Conservation (phyloP, 2,888 invertebrate genomes). For the Microplitis manilae region DNA sequence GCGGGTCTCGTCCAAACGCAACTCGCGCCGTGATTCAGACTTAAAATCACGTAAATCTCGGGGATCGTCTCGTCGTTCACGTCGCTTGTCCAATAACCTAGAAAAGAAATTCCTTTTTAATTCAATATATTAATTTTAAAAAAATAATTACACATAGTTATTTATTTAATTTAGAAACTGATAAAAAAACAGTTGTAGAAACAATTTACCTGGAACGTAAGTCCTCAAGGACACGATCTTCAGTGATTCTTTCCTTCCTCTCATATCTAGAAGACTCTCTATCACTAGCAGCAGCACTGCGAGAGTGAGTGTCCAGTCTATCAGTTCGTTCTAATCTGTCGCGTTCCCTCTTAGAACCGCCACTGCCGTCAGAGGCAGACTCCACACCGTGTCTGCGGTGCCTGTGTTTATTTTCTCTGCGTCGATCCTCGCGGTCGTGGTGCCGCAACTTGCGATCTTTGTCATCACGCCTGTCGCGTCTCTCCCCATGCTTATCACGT, state of each 20-base stretch:
- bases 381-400: slow-evolving; percentile 67
- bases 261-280: slow-evolving; percentile 72
- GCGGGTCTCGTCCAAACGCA: slow-evolving; percentile 61
- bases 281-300: slow-evolving; percentile 51
- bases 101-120: slow-evolving; percentile 46
- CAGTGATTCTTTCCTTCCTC: slow-evolving; percentile 72
- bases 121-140: neutral
- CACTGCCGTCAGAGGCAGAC: slow-evolving; percentile 59
- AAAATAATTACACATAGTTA: neutral
- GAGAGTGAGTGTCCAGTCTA: slow-evolving; percentile 59
- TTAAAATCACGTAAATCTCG: slow-evolving; percentile 64
- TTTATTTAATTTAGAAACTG: neutral
- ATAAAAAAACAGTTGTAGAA: slow-evolving; percentile 9
- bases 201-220: slow-evolving; percentile 77
- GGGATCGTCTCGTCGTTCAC: slow-evolving; percentile 67
- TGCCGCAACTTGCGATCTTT: slow-evolving; percentile 63
- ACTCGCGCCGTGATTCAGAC: slow-evolving; percentile 62
- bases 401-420: slow-evolving; percentile 57
- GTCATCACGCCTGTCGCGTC: slow-evolving; percentile 55
- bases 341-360: slow-evolving; percentile 62
- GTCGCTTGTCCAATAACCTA: slow-evolving; percentile 67
- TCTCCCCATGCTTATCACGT: slow-evolving; percentile 68
- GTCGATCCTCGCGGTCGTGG: slow-evolving; percentile 65
- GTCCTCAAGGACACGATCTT: slow-evolving; percentile 81
- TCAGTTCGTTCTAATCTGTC: slow-evolving; percentile 61